These are phyloP conservation scores for Alcedo atthis DNA, from an alignment of 2,797 vertebrate species.

Conservation along the genomic window DNA sequence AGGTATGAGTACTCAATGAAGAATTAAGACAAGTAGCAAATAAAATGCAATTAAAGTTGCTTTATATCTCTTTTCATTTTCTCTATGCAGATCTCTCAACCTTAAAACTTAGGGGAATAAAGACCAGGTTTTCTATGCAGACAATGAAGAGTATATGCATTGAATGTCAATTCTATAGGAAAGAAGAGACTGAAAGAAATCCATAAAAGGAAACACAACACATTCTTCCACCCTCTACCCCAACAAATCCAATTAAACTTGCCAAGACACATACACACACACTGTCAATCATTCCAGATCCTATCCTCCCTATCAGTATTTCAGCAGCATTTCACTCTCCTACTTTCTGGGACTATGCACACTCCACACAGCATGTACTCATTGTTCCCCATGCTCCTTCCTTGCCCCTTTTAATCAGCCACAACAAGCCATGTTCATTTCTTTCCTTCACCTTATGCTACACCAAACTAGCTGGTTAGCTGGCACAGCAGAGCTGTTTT, in stretches of 20 bases:
- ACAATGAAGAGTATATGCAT: constrained; percentile 5
- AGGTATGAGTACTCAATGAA: not conserved
- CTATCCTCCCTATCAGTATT: constrained; percentile 48
- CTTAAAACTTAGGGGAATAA: constrained; percentile 2
- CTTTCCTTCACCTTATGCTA: not conserved
- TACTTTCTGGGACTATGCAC: constrained; percentile 14
- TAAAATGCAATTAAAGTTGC: not conserved
- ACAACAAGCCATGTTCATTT: constrained; percentile 14
- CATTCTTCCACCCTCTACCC: constrained; percentile 32
- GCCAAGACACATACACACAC: constrained; percentile 46
- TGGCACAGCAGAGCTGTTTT: not conserved
- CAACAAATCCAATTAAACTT: constrained; percentile 66
- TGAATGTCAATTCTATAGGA: constrained; percentile 7
- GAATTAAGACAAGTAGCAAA: constrained; percentile 19
- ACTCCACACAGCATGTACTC: constrained; percentile 21
- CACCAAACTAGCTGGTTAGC: not conserved
- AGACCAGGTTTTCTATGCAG: constrained; percentile 23
- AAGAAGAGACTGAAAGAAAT: not conserved
- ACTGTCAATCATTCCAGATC: constrained; percentile 16
- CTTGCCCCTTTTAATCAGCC: constrained; percentile 38
- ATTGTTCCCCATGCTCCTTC: constrained; percentile 16
- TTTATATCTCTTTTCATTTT: not conserved
- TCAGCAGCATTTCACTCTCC: constrained; percentile 53
- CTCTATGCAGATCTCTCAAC: not conserved
- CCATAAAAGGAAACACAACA: constrained; percentile 38